Evolutionary conservation across 2,888 invertebrate species (phyloP).

Genomic region (Aspidiotus destructor): DNA sequence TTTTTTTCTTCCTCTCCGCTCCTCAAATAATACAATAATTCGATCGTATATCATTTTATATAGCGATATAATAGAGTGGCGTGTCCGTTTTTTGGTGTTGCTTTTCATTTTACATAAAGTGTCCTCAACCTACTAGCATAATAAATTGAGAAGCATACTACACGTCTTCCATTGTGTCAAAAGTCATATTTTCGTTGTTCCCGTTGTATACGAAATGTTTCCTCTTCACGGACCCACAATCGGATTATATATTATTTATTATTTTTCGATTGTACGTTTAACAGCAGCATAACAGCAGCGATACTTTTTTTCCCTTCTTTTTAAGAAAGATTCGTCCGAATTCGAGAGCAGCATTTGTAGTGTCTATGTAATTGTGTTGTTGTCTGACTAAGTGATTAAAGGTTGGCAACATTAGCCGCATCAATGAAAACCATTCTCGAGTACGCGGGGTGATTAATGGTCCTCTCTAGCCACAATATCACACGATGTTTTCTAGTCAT

Average conservation of each 20-base stretch:
- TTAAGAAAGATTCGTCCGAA: too few species aligned
- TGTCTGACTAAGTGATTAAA: too few species aligned
- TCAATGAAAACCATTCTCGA: too few species aligned
- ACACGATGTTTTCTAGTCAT: too few species aligned
- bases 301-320: background rate
- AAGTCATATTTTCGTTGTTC: constrained; percentile 30
- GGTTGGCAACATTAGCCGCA: too few species aligned
- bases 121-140: constrained; percentile 32
- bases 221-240: constrained; percentile 22
- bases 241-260: constrained; percentile 31
- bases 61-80: constrained; percentile 32
- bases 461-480: too few species aligned
- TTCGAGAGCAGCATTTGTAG: too few species aligned
- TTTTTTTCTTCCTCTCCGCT: constrained; percentile 14
- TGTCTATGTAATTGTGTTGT: too few species aligned
- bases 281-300: background rate
- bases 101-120: constrained; percentile 29
- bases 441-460: too few species aligned
- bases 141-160: constrained; percentile 32
- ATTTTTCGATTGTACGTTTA: constrained; percentile 27
- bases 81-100: constrained; percentile 29
- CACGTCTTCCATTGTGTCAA: constrained; percentile 30
- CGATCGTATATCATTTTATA: constrained; percentile 32
- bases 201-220: constrained; percentile 13
- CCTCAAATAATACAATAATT: constrained; percentile 30